Evolutionary conservation across 1,140 invertebrate genomes (phyloP).

Genomic region (Papilio polytes): DNA sequence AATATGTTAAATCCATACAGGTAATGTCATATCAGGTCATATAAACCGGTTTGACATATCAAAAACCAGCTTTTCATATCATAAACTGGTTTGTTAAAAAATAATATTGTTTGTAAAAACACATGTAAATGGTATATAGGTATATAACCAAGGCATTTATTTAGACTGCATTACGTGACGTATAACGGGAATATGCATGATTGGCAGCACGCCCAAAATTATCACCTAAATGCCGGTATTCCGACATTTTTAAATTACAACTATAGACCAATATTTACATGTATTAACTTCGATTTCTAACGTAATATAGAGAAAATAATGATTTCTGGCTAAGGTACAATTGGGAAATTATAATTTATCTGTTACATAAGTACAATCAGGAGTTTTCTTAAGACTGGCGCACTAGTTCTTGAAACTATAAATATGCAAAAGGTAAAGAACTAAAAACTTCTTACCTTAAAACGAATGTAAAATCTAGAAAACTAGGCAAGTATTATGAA

Average conservation of each 20-base stretch:
- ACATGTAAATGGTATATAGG: background rate
- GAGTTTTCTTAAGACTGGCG: background rate
- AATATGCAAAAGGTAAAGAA: background rate
- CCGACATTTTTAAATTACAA: background rate
- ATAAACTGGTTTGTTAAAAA: background rate
- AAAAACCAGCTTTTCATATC: background rate
- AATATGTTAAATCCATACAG: background rate
- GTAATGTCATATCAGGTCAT: background rate
- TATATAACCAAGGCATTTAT: background rate
- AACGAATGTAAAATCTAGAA: background rate
- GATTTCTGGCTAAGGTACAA: background rate
- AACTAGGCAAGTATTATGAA: background rate
- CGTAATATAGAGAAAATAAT: background rate
- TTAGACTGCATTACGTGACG: background rate
- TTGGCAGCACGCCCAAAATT: background rate
- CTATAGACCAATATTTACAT: background rate
- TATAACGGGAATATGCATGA: background rate
- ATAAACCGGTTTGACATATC: background rate
- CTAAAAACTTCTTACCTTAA: background rate
- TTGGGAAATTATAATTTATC: background rate
- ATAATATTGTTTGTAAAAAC: background rate
- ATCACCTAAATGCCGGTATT: slow-evolving; percentile 12
- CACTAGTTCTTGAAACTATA: background rate
- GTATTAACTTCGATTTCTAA: background rate
- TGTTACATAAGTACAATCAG: background rate